These are phyloP conservation scores for Drosophila nannoptera DNA, from an alignment of 1,140 invertebrate species.

Conservation along the genomic window DNA sequence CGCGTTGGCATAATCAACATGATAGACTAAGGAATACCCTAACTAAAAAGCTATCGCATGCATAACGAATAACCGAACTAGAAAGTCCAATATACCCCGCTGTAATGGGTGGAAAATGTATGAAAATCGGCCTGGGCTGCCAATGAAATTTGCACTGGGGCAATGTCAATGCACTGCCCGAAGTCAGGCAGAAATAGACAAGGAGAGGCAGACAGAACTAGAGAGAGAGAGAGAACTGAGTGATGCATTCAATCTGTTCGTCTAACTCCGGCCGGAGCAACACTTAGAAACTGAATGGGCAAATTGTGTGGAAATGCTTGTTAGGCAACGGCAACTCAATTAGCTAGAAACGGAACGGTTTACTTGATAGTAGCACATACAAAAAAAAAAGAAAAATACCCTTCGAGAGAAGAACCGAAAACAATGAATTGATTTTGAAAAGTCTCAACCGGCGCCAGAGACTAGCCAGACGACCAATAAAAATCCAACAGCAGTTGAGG, in stretches of 20 bases:
- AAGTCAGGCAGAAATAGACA: slow-evolving; percentile 41
- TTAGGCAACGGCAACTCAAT: slow-evolving; percentile 27
- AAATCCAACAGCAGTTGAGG: not conserved
- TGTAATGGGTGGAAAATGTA: slow-evolving; percentile 25
- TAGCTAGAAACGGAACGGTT: slow-evolving; percentile 20
- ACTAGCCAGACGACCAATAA: not conserved
- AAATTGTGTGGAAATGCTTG: slow-evolving; percentile 30
- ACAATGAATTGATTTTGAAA: not conserved
- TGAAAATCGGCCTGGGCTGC: slow-evolving; percentile 67
- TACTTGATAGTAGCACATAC: not conserved
- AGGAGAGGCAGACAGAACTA: not conserved
- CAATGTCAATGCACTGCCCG: slow-evolving; percentile 74
- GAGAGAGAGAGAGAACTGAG: not conserved
- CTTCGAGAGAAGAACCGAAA: not conserved
- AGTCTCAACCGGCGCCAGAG: slow-evolving; percentile 1
- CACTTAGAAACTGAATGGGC: slow-evolving; percentile 33
- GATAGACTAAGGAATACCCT: slow-evolving; percentile 1
- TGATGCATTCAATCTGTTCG: slow-evolving; percentile 26
- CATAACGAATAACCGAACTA: not conserved
- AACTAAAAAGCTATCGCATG: too few relatives aligned
- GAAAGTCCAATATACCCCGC: not conserved
- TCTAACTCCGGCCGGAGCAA: slow-evolving; percentile 5
- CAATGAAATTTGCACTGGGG: slow-evolving; percentile 68
- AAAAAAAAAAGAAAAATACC: not conserved
- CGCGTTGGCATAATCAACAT: slow-evolving; percentile 32